phyloP scores from a whole-genome alignment of 2,113 vertebrate species.

The Saguinus midas region DNA sequence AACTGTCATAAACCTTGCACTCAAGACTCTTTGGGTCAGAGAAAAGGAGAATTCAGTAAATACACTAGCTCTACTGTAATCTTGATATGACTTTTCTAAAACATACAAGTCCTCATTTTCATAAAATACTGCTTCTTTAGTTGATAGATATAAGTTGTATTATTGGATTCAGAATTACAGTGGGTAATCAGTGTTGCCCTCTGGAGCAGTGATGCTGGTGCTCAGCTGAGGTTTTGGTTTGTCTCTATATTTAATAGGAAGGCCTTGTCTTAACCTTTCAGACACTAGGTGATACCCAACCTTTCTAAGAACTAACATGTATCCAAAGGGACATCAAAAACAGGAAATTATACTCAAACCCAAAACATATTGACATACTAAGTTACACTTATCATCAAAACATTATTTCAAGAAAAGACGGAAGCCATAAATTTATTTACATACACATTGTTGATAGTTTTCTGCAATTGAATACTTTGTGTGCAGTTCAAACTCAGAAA shows the following conservation, averaged over 20 bases:
- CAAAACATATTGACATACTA: not conserved
- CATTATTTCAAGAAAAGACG: not conserved
- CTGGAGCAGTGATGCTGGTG: not conserved
- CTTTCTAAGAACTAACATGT: not conserved
- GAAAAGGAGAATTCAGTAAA: conserved; percentile 14
- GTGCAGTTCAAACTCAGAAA: not conserved
- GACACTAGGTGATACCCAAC: not conserved
- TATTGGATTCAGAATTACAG: not conserved
- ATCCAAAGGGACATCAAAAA: not conserved
- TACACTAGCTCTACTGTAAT: not conserved
- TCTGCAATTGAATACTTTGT: not conserved
- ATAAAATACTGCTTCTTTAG: not conserved
- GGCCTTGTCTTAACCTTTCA: not conserved
- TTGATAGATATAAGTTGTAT: not conserved
- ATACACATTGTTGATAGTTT: not conserved
- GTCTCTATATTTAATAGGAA: not conserved
- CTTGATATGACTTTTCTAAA: not conserved
- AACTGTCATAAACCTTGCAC: not conserved
- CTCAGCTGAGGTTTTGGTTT: not conserved
- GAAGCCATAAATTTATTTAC: not conserved
- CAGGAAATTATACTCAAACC: not conserved
- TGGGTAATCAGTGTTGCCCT: not conserved
- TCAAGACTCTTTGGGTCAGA: not conserved
- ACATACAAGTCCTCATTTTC: not conserved
- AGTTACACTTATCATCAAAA: not conserved